Base-by-base conservation (phyloP, 2,797 vertebrate genomes). In the Anguilla marmorata region DNA sequence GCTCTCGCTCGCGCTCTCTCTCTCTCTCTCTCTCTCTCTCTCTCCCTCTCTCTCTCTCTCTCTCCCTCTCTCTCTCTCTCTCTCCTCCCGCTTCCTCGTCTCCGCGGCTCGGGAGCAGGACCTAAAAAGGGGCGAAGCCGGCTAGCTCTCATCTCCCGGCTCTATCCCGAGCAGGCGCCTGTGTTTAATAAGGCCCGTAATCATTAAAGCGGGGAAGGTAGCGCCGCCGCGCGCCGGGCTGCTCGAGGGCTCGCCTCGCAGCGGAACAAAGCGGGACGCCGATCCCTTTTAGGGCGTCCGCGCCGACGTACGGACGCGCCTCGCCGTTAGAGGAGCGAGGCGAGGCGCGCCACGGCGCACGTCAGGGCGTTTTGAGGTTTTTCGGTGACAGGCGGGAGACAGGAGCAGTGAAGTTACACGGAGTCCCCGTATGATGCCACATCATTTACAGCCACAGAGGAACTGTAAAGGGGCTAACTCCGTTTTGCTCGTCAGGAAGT, bases 361-460 rank as follows among this genome's bases (percentile, higher is more conserved):
- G 11, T 74, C 69, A 12, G 3, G n/a, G 12, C 9, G 12, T 33
- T 37, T 4, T 14, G 27, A 9, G 69, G 1, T 37, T 33, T 74
- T 14, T 74, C 4, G 3, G 3, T 21, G 37, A n/a, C 33, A 19
- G 41, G 8, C 87, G 12, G 52, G 41, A 66, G 50, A 8, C 14
- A 14, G 52, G 50, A 56, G 14, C 89, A 92, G 93, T 93, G 91
- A 12, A 92, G 74, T 48, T 16, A n/a, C 93, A 90, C 80, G 85
- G 50, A 90, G 91, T 94, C 90, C 89, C 58, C 83, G 89, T 90
- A 85, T 2, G 82, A 92, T 93, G 92, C 91, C 91, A 91, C 90
- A 92, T 91, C 83, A 85, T 5, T 93, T 93, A 95, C 94, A 93
- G 94, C 91, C 95, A 96, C 96, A 93, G 89, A 84, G 92, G 92